Evolutionary conservation across 2,797 vertebrate genomes (phyloP), one percentile per base, ranked within the genome.

Genomic region (Sebastes trivittatus): DNA sequence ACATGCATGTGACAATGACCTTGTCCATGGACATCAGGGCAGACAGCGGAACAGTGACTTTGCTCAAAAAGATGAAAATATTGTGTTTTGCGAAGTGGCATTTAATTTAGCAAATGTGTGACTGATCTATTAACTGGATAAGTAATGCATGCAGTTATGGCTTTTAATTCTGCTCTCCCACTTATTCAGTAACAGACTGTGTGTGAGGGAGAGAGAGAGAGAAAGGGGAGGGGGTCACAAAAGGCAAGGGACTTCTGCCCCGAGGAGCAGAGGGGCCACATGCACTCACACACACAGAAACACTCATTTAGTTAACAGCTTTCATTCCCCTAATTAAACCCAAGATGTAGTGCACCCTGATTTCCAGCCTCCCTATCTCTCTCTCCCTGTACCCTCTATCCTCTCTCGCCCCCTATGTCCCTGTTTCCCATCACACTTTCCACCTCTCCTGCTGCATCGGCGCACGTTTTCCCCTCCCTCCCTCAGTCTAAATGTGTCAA

Each of bases 291-390:
- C 72, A 70, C 68, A 70, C 42, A 70, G 6, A 77, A 55, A 75
- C 22, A 74, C 36, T 84, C 30, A 85, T 88, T 78, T 72, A 77
- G 72, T 59, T 86, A 88, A 90, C 84, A 78, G 81, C 85, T 87
- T 90, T 92, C 69, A 89, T 87, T 91, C 86, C 18, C 64, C 63
- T 93, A 90, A 91, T 92, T 86, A 87, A 87, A 89, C 11, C 54
- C 16, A 25, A 49, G 56, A 80, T 36, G 18, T 11, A 46, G 46
- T 38, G 70, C 13, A 52, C 36, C 29, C n/a, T 52, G 34, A 27
- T 56, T 77, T 30, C 71, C 62, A 18, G 3, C 54, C 55, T 7
- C 30, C 13, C 18, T 30, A 10, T 42, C 63, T 27, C 38, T 36
- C 23, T 10, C 56, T 42, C 18, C 38, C 54, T 46, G 4, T 32